A percentile compares a stretch with the other conserved stretches of the same genome.
phyloP scores from a whole-genome alignment of 2,113 vertebrate genomes.

The Lophura nycthemera region DNA sequence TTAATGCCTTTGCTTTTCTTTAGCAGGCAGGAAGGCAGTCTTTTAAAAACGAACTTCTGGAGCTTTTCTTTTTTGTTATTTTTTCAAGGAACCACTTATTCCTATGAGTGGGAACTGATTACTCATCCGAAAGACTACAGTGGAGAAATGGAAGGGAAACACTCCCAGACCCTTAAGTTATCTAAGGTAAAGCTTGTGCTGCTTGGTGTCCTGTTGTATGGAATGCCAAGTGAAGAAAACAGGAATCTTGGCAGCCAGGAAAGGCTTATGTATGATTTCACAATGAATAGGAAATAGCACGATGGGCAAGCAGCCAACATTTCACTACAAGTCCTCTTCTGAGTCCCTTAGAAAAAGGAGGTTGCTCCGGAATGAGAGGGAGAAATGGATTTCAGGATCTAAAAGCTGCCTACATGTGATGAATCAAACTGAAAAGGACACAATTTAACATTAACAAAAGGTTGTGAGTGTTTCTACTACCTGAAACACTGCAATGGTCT shows the following conservation, averaged over 20 bases:
- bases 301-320: constrained; percentile 32
- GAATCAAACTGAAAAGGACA: background rate
- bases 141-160: constrained; percentile 93
- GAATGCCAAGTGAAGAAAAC: background rate
- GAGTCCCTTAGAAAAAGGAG: background rate
- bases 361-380: constrained; percentile 15
- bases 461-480: background rate
- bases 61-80: constrained; percentile 29
- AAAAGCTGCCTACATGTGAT: background rate
- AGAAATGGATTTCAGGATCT: constrained; percentile 9
- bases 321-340: background rate
- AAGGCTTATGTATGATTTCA: background rate
- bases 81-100: constrained; percentile 85
- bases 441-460: background rate
- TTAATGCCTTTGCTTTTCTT: constrained; percentile 49
- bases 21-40: background rate
- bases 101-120: constrained; percentile 91
- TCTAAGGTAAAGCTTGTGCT: constrained; percentile 85
- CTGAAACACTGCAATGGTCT: background rate
- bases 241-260: background rate
- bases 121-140: constrained; percentile 94
- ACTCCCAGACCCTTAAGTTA: constrained; percentile 86
- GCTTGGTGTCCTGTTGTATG: background rate
- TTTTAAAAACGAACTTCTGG: constrained; percentile 51
- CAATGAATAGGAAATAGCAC: constrained; percentile 15